Evolutionary conservation across 2,113 vertebrate genomes (phyloP).

Genomic region (Gambusia affinis): DNA sequence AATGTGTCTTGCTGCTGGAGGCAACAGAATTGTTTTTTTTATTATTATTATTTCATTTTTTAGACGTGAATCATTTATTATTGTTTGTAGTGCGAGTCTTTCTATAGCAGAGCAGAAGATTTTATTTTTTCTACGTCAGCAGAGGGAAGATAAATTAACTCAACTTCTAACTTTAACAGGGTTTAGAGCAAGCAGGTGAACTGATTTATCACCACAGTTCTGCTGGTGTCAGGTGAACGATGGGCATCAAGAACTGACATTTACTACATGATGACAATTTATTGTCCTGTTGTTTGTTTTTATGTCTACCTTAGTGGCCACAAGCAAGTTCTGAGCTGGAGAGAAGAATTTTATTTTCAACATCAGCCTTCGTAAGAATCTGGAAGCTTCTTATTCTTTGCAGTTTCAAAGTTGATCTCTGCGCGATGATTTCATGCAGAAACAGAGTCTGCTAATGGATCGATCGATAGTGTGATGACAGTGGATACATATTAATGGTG

Average conservation of each 20-base stretch:
- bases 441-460: slow-evolving; percentile 46
- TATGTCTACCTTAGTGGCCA: slow-evolving; percentile 11
- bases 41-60: not conserved
- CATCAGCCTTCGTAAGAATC: slow-evolving; percentile 17
- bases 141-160: slow-evolving; percentile 64
- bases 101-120: slow-evolving; percentile 41
- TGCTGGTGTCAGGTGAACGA: slow-evolving; percentile 50
- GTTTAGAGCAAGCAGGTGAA: slow-evolving; percentile 32
- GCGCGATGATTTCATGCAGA: slow-evolving; percentile 48
- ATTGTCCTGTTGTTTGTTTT: slow-evolving; percentile 19
- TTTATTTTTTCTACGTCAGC: slow-evolving; percentile 43
- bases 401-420: slow-evolving; percentile 20
- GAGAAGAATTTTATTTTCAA: slow-evolving; percentile 35
- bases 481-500: slow-evolving; percentile 59
- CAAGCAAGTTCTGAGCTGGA: not conserved
- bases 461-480: slow-evolving; percentile 62
- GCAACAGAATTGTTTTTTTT: slow-evolving; percentile 33
- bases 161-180: slow-evolving; percentile 52
- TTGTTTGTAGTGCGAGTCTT: slow-evolving; percentile 27
- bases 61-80: slow-evolving; percentile 54
- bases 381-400: slow-evolving; percentile 32
- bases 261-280: slow-evolving; percentile 27
- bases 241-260: slow-evolving; percentile 49
- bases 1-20: slow-evolving; percentile 11
- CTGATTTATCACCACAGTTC: slow-evolving; percentile 59